Conservation (phyloP, 2,888 invertebrate genomes). For the Volucella inanis region DNA sequence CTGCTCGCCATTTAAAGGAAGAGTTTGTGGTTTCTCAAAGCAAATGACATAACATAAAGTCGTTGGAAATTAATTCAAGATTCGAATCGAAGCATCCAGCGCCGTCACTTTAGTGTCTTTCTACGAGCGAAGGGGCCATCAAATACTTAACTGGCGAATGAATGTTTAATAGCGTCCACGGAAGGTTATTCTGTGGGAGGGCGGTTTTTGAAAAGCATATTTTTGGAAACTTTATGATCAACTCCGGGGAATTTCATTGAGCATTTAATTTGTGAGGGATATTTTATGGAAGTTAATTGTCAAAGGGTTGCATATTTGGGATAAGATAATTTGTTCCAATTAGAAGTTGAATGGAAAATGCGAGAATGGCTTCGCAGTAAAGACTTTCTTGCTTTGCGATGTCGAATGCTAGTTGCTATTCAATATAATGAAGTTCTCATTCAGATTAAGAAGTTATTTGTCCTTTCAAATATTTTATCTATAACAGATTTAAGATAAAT, state of each 20-base stretch:
- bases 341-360: no score
- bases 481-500: no score
- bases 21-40: constrained; percentile 12
- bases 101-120: constrained; percentile 53
- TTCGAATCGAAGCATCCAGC: constrained; percentile 36
- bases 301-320: constrained; percentile 3
- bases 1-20: constrained; percentile 17
- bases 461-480: no score
- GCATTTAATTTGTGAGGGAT: constrained; percentile 33
- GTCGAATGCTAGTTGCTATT: not conserved
- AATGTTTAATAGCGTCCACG: constrained; percentile 44
- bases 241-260: constrained; percentile 44
- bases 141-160: constrained; percentile 48
- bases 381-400: not conserved
- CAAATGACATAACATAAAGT: constrained; percentile 55
- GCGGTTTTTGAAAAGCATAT: not conserved
- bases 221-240: constrained; percentile 16
- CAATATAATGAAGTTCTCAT: not conserved
- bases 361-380: not conserved
- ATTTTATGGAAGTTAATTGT: constrained; percentile 45
- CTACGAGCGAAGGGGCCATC: constrained; percentile 22
- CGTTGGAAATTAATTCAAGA: constrained; percentile 65
- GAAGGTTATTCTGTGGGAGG: constrained; percentile 19
- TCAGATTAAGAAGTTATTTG: no score
- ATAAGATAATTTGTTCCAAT: constrained; percentile 23